A percentile compares a stretch with the other conserved stretches of the same genome.
phyloP scores from a whole-genome alignment of 2,888 invertebrate genomes.

The Biston betularia region DNA sequence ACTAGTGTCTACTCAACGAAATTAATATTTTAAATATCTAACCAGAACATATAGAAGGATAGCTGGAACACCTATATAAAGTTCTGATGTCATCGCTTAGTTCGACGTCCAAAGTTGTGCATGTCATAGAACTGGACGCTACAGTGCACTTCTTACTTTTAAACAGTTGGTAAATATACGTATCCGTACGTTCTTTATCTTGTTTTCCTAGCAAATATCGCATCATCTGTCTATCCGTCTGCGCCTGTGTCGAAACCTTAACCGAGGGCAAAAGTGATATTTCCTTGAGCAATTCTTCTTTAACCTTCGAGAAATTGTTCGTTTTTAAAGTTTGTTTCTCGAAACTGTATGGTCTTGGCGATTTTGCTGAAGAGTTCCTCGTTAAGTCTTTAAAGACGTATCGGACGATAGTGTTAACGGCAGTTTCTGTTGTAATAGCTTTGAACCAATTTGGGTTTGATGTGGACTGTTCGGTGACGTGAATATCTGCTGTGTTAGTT shows the following conservation, averaged over 20 bases:
- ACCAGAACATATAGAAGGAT: constrained; percentile 65
- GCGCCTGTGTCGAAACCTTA: constrained; percentile 61
- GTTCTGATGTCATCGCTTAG: constrained; percentile 69
- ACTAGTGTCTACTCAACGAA: not conserved
- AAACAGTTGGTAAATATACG: constrained; percentile 59
- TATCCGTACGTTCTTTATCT: constrained; percentile 49
- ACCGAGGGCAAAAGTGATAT: constrained; percentile 50
- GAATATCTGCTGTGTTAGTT: constrained; percentile 33
- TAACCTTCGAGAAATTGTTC: constrained; percentile 21
- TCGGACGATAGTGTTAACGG: constrained; percentile 54
- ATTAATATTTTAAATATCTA: constrained; percentile 42
- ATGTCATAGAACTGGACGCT: constrained; percentile 55
- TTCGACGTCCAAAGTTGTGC: constrained; percentile 41
- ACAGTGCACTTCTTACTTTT: constrained; percentile 50
- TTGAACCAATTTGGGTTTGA: constrained; percentile 57
- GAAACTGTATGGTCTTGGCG: constrained; percentile 25
- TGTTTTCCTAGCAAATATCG: constrained; percentile 40
- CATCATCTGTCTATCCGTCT: constrained; percentile 54
- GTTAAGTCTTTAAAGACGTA: constrained; percentile 47
- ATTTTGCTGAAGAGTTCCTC: constrained; percentile 40
- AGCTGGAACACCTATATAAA: constrained; percentile 69
- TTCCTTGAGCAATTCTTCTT: constrained; percentile 55
- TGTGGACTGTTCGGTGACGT: constrained; percentile 47
- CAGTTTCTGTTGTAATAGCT: constrained; percentile 52
- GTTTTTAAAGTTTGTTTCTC: not conserved